A percentile compares a stretch with the other conserved stretches of the same genome.
Evolutionary conservation across 2,888 invertebrate genomes (phyloP).

Genomic region (Nomada flava): DNA sequence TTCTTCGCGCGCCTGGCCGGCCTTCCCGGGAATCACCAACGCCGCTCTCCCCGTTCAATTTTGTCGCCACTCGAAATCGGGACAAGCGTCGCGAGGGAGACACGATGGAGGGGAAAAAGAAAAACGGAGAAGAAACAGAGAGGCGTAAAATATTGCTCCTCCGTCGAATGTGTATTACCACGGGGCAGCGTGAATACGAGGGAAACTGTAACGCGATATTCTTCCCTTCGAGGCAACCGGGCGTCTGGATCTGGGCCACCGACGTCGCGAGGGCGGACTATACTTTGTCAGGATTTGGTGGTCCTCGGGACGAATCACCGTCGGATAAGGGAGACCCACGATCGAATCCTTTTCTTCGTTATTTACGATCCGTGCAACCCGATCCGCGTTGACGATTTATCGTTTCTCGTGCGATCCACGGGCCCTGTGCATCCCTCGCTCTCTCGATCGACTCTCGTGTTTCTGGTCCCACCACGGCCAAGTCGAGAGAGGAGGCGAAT

Average conservation of each 20-base stretch:
- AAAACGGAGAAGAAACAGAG: background rate
- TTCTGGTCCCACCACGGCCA: no score
- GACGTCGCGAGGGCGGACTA: constrained; percentile 41
- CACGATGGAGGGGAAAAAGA: rapidly evolving
- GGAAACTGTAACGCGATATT: constrained; percentile 60
- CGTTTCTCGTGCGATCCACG: constrained; percentile 16
- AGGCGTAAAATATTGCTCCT: background rate
- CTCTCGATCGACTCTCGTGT: background rate
- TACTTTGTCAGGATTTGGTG: background rate
- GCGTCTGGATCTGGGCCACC: constrained; percentile 2
- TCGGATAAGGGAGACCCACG: constrained; percentile 2
- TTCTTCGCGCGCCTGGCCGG: background rate
- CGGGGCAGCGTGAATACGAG: constrained; percentile 4
- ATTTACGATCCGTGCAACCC: constrained; percentile 61
- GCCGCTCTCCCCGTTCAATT: no score
- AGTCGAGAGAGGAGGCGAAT: no score
- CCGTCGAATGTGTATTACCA: no score
- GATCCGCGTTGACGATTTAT: constrained; percentile 51
- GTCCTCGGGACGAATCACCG: constrained; percentile 18
- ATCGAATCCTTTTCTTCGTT: constrained; percentile 62
- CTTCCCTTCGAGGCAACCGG: background rate
- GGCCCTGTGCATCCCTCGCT: background rate
- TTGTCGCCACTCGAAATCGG: no score
- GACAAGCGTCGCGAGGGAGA: background rate
- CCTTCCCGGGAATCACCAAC: no score